Evolutionary conservation across 2,888 invertebrate species (phyloP).

Genomic region (Drosophila recens): DNA sequence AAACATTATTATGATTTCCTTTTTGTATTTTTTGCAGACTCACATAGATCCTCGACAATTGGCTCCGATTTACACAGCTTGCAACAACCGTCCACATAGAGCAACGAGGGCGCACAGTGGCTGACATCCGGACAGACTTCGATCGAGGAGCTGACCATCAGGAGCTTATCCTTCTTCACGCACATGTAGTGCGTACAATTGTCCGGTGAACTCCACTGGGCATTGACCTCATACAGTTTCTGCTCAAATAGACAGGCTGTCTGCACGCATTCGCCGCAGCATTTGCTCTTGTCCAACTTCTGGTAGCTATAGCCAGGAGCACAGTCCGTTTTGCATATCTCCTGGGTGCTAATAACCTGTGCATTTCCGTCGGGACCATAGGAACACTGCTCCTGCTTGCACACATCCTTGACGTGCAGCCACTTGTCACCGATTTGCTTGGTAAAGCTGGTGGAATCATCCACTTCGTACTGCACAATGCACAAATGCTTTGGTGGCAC

Average conservation of each 20-base stretch:
- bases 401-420: constrained; percentile 85
- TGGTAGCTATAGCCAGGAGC: constrained; percentile 87
- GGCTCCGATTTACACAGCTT: constrained; percentile 87
- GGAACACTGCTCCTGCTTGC: constrained; percentile 82
- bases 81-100: constrained; percentile 89
- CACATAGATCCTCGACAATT: constrained; percentile 76
- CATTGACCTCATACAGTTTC: constrained; percentile 86
- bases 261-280: constrained; percentile 89
- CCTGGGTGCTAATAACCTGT: constrained; percentile 68
- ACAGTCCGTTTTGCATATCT: constrained; percentile 80
- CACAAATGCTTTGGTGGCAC: constrained; percentile 83
- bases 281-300: constrained; percentile 82
- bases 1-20: not conserved
- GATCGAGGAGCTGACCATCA: constrained; percentile 86
- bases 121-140: constrained; percentile 88
- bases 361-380: constrained; percentile 82
- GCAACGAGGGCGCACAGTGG: constrained; percentile 86
- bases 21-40: constrained; percentile 27
- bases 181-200: constrained; percentile 89
- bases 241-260: constrained; percentile 87
- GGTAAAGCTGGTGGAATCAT: constrained; percentile 77
- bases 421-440: constrained; percentile 85
- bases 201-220: constrained; percentile 88
- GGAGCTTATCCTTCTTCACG: constrained; percentile 84
- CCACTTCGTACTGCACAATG: constrained; percentile 80